These are phyloP conservation scores for Calameuta pallipes DNA, from an alignment of 2,888 invertebrate species.

Conservation along the genomic window DNA sequence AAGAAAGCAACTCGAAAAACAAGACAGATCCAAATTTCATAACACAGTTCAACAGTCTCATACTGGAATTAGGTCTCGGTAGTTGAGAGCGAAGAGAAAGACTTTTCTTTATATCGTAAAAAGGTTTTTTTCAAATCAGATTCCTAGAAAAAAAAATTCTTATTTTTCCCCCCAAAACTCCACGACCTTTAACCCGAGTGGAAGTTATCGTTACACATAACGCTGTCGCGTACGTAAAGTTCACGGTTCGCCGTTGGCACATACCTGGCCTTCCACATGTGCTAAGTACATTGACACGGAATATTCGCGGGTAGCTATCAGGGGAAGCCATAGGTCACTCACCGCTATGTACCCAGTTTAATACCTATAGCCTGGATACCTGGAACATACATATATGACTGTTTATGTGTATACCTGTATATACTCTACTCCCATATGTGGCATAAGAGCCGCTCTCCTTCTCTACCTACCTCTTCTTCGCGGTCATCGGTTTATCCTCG, in stretches of 20 bases:
- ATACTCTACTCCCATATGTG: not conserved
- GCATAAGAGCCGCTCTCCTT: not conserved
- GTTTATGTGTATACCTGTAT: not conserved
- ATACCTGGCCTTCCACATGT: constrained; percentile 20
- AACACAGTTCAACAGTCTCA: not conserved
- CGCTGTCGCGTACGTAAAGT: not conserved
- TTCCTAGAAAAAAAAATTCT: not conserved
- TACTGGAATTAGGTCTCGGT: not conserved
- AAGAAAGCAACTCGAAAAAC: constrained; percentile 1
- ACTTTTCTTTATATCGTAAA: too few species aligned
- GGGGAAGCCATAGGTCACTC: constrained; percentile 47
- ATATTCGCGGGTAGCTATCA: constrained; percentile 30
- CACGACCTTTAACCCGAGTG: constrained; percentile 15
- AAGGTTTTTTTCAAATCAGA: not conserved
- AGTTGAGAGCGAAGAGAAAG: not conserved
- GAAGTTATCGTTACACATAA: not conserved
- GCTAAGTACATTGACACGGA: constrained; percentile 47
- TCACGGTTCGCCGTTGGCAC: not conserved
- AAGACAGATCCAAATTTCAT: not conserved
- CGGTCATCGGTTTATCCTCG: not conserved
- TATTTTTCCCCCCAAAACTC: not conserved
- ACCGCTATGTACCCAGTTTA: constrained; percentile 30
- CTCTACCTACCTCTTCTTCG: not conserved
- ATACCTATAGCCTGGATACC: not conserved
- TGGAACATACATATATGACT: not conserved